phyloP scores from a whole-genome alignment of 2,797 vertebrate species.

The Galaxias olidus region DNA sequence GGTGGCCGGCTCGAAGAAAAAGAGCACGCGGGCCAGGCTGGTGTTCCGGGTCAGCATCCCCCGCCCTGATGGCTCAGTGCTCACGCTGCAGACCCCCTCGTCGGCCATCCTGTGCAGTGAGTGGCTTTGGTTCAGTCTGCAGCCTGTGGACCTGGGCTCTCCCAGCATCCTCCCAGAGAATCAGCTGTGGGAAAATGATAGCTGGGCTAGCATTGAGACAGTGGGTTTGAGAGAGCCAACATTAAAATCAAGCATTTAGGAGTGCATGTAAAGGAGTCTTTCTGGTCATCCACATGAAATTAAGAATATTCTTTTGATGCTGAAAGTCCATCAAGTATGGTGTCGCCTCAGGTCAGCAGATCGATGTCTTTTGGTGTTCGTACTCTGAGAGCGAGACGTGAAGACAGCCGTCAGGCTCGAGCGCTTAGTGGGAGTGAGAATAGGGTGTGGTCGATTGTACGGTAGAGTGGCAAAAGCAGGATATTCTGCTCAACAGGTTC shows the following conservation, averaged over 20 bases:
- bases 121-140: slow-evolving; percentile 58
- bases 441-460: slow-evolving; percentile 55
- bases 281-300: slow-evolving; percentile 29
- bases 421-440: slow-evolving; percentile 41
- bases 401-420: slow-evolving; percentile 32
- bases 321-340: slow-evolving; percentile 20
- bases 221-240: too few species aligned
- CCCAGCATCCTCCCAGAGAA: slow-evolving; percentile 23
- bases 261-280: background rate
- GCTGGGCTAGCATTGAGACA: too few species aligned
- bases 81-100: slow-evolving; percentile 92
- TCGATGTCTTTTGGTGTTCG: slow-evolving; percentile 35
- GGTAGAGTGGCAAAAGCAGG: slow-evolving; percentile 51
- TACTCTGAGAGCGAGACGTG: slow-evolving; percentile 35
- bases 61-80: slow-evolving; percentile 87
- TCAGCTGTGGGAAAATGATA: background rate
- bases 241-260: background rate
- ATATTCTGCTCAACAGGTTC: slow-evolving; percentile 47
- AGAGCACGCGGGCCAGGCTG: slow-evolving; percentile 94
- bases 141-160: slow-evolving; percentile 11
- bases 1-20: slow-evolving; percentile 96
- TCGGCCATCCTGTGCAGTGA: slow-evolving; percentile 96
- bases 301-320: slow-evolving; percentile 23
- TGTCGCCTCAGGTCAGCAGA: slow-evolving; percentile 31
- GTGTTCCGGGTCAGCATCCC: slow-evolving; percentile 94